Base-by-base conservation (phyloP, 2,113 vertebrate species). In the Muntiacus muntjak region DNA sequence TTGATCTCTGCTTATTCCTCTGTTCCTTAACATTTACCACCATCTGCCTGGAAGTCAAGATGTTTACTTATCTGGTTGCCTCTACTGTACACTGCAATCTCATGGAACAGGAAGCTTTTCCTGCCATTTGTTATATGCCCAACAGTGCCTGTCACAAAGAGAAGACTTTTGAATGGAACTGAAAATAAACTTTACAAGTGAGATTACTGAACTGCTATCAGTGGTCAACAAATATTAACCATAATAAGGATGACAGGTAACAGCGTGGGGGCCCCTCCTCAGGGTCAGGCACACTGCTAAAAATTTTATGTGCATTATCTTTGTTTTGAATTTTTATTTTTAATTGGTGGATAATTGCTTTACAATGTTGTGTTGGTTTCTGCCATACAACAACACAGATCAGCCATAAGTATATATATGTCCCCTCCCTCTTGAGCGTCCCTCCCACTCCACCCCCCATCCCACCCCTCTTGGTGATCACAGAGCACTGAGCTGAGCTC, bases 51-150 rank as follows among this genome's bases (percentile, higher is more conserved):
- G 55, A 43, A 10, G 25, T 36, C 50, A 8, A 60, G 47, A 2
- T n/a, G 36, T 23, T 74, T 30, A 7, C 40, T 19, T 10, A 1
- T 3, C 5, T 1, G 40, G 30, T 26, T 25, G 9, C 78, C 83
- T 58, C 57, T 45, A 15, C 57, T 47, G n/a, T 17, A 3, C 57
- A 47, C 36, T 21, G 8, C 1, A 3, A n/a, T 10, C 23, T 43
- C 2, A 7, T 0, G n/a, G 33, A 93, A 23, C 79, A 54, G 47
- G 58, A 85, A 78, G 16, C 7, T 40, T 23, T 36, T 23, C 83
- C 23, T 10, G 7, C 0, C 21, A 3, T 33, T 19, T 55, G 36
- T 23, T 4, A 33, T 67, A 5, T 28, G 33, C 26, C 1, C 8
- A 19, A 45, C 8, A 16, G 33, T 9, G 57, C 25, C 54, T 43